phyloP scores from a whole-genome alignment of 2,888 invertebrate genomes.

The Drosophila flavopinicola region DNA sequence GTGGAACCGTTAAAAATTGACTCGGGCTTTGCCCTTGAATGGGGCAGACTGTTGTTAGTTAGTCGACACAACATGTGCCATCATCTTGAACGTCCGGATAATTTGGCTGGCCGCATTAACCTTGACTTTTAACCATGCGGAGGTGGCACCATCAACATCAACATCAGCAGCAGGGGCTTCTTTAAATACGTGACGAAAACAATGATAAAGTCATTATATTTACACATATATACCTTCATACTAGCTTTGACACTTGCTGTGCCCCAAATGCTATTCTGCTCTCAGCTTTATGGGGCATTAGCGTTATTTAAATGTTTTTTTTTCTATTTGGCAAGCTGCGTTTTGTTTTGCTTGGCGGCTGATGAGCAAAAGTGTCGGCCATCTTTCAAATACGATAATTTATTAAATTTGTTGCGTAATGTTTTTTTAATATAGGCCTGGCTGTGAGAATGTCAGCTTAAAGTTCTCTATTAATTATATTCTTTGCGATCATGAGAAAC shows the following conservation, averaged over 20 bases:
- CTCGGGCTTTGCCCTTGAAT: constrained; percentile 41
- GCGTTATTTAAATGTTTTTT: constrained; percentile 28
- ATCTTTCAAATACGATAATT: constrained; percentile 28
- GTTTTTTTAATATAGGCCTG: constrained; percentile 49
- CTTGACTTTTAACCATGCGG: constrained; percentile 67
- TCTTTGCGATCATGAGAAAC: neutral
- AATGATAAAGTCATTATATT: constrained; percentile 70
- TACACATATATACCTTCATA: neutral
- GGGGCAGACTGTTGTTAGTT: constrained; percentile 8
- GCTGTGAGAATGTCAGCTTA: neutral
- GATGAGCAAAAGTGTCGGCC: constrained; percentile 3
- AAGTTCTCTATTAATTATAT: neutral
- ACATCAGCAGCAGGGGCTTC: constrained; percentile 15
- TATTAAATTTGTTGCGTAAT: constrained; percentile 51
- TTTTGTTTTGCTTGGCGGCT: constrained; percentile 6
- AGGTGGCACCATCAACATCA: constrained; percentile 24
- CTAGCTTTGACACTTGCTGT: constrained; percentile 43
- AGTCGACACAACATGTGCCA: constrained; percentile 34
- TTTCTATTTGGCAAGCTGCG: constrained; percentile 15
- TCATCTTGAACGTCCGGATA: constrained; percentile 44
- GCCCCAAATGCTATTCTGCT: constrained; percentile 34
- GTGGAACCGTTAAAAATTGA: constrained; percentile 26
- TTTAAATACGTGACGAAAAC: constrained; percentile 68
- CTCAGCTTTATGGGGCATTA: constrained; percentile 39
- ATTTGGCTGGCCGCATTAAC: constrained; percentile 50